Conservation (phyloP, 1,140 invertebrate species). For the Plectrocnemia conspersa region DNA sequence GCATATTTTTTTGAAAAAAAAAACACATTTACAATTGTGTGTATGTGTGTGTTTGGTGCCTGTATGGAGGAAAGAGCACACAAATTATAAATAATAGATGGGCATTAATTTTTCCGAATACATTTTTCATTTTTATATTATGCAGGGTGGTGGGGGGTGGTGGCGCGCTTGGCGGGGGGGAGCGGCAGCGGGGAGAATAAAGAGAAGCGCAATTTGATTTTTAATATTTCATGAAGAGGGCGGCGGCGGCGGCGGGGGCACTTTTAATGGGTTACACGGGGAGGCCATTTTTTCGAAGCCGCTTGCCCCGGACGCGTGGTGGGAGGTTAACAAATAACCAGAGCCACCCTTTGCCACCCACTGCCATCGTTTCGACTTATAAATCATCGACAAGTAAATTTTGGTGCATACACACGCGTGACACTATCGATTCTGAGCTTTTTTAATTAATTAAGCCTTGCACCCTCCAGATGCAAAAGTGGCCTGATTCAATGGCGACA, state of each 20-base stretch:
- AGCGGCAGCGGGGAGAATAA: constrained; percentile 49
- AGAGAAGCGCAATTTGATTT: constrained; percentile 56
- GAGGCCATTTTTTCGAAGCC: constrained; percentile 33
- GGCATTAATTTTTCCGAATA: constrained; percentile 52
- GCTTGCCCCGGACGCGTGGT: constrained; percentile 8
- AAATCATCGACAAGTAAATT: constrained; percentile 36
- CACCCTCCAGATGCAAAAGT: too few species aligned
- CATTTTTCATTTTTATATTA: constrained; percentile 54
- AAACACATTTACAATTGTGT: too few species aligned
- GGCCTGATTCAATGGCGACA: too few species aligned
- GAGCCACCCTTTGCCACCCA: constrained; percentile 28
- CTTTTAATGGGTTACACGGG: constrained; percentile 47
- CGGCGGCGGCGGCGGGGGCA: constrained; percentile 41
- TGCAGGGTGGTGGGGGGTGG: constrained; percentile 42
- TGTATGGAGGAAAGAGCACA: too few species aligned
- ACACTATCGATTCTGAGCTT: too few species aligned
- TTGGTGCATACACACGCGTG: too few species aligned
- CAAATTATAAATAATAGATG: constrained; percentile 53
- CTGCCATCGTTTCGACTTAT: constrained; percentile 30
- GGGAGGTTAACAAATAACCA: constrained; percentile 33
- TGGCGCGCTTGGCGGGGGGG: constrained; percentile 39
- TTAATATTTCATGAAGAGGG: constrained; percentile 55
- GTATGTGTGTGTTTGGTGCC: too few species aligned
- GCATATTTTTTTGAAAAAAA: too few species aligned
- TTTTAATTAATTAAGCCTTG: too few species aligned